Evolutionary conservation across 2,113 vertebrate species (phyloP), one percentile per base, ranked within the genome.

Genomic region (Lamprotornis superbus): DNA sequence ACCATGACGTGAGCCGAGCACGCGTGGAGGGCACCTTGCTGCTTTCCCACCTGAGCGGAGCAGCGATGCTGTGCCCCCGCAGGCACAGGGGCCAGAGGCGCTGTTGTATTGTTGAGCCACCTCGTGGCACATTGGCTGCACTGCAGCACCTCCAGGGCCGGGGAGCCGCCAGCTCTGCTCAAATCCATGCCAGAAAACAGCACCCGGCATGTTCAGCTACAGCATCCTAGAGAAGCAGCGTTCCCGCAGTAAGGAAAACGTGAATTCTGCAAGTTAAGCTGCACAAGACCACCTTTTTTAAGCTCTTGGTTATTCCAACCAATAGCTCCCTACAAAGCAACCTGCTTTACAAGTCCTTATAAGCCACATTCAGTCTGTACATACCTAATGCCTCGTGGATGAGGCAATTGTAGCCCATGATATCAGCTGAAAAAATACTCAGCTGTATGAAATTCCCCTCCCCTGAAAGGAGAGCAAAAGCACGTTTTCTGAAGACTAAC

Each of bases 81-180:
- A n/a, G n/a, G n/a, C n/a, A n/a, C n/a, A n/a, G n/a, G n/a, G 3
- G 50, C 53, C 17, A 3, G 35, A 84, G 86, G 71, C 3, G 61
- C 69, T 89, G 49, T 42, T 14, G 15, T 33, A 77, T 77, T 39
- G 59, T 5, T 97, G 97, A 88, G 98, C 97, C 98, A 95, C 75
- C 98, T 97, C 46, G 96, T 88, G 98, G 98, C 77, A 33, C 15
- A 0, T 9, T 47, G 44, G 14, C 25, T 22, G 55, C 64, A 97
- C 6, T 97, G 25, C 98, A 95, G 69, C 5, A 4, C 24, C 63
- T 15, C 30, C 25, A 2, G 15, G 3, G 28, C 27, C 1, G 24
- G 9, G 27, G 14, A 49, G 37, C 19, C 12, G 24, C 53, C 2
- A 25, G 4, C 4, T 46, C 67, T 49, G 37, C 10, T 40, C 74